Percentiles rank a stretch among this genome's conserved stretches.
Conservation (phyloP, 2,888 invertebrate genomes). For the Pecten maximus region DNA sequence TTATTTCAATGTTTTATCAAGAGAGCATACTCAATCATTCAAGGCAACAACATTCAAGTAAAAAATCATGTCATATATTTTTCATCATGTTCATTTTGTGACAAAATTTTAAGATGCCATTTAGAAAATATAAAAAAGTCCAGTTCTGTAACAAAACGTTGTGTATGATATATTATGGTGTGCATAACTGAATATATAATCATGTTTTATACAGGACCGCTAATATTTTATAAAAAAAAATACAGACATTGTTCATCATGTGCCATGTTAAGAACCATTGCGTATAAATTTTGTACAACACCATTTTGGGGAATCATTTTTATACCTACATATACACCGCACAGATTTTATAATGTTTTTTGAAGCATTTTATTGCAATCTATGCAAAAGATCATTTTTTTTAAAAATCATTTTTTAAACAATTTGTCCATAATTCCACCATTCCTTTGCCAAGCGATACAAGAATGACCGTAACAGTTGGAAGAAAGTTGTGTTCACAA, state of each 20-base stretch:
- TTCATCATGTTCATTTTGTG: neutral
- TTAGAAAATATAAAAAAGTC: neutral
- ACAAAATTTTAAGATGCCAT: neutral
- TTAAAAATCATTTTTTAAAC: neutral
- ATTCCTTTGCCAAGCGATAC: conserved; percentile 26
- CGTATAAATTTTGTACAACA: conserved; percentile 7
- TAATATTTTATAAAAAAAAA: conserved; percentile 4
- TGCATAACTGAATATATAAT: neutral
- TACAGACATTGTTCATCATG: neutral
- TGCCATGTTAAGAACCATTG: neutral
- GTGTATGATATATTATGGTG: neutral
- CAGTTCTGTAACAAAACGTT: neutral
- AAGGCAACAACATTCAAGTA: neutral
- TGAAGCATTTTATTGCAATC: conserved; percentile 5
- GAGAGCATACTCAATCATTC: neutral
- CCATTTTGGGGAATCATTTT: conserved; percentile 2
- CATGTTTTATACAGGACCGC: neutral
- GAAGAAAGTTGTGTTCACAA: neutral
- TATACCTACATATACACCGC: conserved; percentile 13
- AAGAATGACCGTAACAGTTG: neutral
- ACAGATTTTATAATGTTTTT: neutral
- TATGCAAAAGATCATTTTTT: conserved; percentile 13
- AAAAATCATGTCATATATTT: neutral
- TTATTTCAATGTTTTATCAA: too few relatives aligned
- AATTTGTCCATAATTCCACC: neutral